These are phyloP conservation scores for Halichoeres trimaculatus DNA, from an alignment of 2,113 vertebrate genomes.

Conservation along the genomic window DNA sequence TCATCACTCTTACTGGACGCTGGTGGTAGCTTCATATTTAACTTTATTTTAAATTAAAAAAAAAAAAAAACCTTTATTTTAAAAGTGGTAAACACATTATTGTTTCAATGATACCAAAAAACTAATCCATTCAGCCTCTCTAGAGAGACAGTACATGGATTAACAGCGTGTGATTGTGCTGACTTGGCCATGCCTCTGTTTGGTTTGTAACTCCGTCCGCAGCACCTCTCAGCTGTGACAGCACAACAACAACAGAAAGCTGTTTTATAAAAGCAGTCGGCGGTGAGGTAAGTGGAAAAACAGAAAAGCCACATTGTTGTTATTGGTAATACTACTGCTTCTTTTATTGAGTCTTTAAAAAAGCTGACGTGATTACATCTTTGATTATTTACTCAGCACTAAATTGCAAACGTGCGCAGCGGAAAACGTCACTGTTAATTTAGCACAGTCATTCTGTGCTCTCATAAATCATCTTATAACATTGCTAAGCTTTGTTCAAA, in stretches of 20 bases:
- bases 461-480: background rate
- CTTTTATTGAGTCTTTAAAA: constrained; percentile 55
- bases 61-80: too few relatives aligned
- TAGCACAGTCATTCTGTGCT: background rate
- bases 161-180: constrained; percentile 38
- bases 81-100: too few relatives aligned
- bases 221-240: constrained; percentile 56
- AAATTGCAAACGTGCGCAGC: constrained; percentile 4
- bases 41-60: too few relatives aligned
- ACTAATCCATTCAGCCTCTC: constrained; percentile 3
- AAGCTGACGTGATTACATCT: constrained; percentile 16
- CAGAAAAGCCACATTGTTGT: constrained; percentile 65
- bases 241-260: constrained; percentile 69
- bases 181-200: constrained; percentile 37
- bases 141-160: constrained; percentile 27
- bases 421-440: constrained; percentile 37
- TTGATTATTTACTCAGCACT: constrained; percentile 38
- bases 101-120: constrained; percentile 3
- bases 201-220: constrained; percentile 37
- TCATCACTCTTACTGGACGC: background rate
- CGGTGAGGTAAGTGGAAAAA: constrained; percentile 79
- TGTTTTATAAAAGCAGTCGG: constrained; percentile 59
- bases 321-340: constrained; percentile 41
- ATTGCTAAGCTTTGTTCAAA: background rate
- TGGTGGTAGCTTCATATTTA: background rate